These are phyloP conservation scores for Globodera rostochiensis DNA, from an alignment of 1,140 invertebrate genomes.

Conservation along the genomic window DNA sequence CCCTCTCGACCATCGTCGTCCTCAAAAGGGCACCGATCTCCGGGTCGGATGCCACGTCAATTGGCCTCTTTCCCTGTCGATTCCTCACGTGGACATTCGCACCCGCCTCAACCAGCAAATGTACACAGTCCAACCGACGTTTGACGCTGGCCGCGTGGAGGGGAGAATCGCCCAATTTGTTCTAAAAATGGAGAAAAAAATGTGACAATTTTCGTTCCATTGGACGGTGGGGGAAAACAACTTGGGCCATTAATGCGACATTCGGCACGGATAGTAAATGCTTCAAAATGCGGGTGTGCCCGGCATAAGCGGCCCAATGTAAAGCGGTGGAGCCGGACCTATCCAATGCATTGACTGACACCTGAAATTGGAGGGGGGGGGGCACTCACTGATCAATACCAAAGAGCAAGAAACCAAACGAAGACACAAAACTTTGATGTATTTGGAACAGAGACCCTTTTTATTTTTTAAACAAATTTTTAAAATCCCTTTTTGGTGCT, in stretches of 20 bases:
- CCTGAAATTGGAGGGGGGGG: constrained; percentile 56
- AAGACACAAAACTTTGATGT: constrained; percentile 10
- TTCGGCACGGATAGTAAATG: constrained; percentile 64
- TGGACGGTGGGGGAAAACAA: constrained; percentile 31
- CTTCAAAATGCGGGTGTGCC: constrained; percentile 67
- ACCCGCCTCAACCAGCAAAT: constrained; percentile 68
- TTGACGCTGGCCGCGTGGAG: constrained; percentile 70
- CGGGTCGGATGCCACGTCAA: constrained; percentile 70
- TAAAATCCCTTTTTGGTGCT: neutral
- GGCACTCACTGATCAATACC: too few relatives aligned
- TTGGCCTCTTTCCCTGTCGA: constrained; percentile 70
- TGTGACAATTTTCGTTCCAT: neutral
- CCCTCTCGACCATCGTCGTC: constrained; percentile 55
- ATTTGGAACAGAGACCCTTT: constrained; percentile 34
- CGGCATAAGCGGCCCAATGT: constrained; percentile 75
- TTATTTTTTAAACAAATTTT: neutral
- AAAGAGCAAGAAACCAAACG: neutral
- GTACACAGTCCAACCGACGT: constrained; percentile 70
- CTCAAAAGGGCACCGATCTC: constrained; percentile 67
- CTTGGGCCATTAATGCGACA: constrained; percentile 68
- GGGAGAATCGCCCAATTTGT: constrained; percentile 70
- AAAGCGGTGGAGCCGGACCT: constrained; percentile 75
- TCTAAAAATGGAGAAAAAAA: constrained; percentile 48
- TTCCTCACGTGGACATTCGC: constrained; percentile 68
- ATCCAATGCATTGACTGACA: constrained; percentile 75